Evolutionary conservation across 2,113 vertebrate species (phyloP), one percentile per base, ranked within the genome.

Genomic region (Rallus limicola): DNA sequence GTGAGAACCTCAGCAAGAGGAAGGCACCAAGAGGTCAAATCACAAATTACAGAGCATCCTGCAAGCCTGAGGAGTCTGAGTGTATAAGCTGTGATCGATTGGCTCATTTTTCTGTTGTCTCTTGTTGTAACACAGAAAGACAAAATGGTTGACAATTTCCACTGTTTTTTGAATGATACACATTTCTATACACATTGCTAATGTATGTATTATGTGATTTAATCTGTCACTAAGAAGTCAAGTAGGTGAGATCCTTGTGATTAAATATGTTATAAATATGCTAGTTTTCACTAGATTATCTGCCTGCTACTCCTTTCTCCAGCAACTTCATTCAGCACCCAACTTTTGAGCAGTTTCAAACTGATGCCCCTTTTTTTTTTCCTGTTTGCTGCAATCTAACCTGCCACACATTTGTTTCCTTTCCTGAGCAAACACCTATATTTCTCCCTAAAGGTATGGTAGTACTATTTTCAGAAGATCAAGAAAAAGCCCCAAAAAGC

Each of bases 11-110:
- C 75, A 88, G 87, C 31, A 69, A 91, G 60, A 71, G 23, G 52
- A 93, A 88, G 84, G 88, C 48, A 84, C 50, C 16, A 93, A 94
- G 82, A 92, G 94, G 90, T 96, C 95, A 96, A 96, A 95, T 75
- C 77, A 68, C 82, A 75, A 96, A 93, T 96, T 95, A 93, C 56
- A 87, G 52, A 94, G 59, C 56, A 95, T 96, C 72, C 79, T 88
- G 67, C 28, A 91, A 92, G n/a, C 46, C 42, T 89, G 60, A 58
- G 70, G 65, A 95, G 40, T 63, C 82, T 78, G 72, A 80, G 16
- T n/a, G 36, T 71, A 87, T 70, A 84, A 88, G 58, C 53, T 86
- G 33, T 92, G 90, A 97, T 93, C 0, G 16, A 95, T 94, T 69
- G 75, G 31, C 52, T 93, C 81, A 60, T 97, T 89, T 80, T 25